Base-by-base conservation (phyloP, 1,140 invertebrate genomes). In the Dinoponera quadriceps region DNA sequence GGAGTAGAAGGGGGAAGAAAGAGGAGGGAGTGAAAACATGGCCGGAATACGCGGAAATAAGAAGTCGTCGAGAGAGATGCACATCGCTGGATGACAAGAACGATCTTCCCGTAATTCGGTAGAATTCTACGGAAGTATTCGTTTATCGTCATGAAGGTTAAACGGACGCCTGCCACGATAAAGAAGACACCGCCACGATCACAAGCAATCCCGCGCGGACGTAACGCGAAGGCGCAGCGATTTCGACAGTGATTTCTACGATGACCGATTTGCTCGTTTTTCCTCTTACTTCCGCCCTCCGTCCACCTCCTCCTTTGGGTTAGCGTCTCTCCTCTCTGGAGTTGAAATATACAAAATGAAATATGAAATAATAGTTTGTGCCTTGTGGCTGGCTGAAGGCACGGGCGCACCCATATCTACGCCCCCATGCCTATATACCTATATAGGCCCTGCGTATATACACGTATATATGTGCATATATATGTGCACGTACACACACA, bases 361-460 rank as follows among this genome's bases (percentile, higher is more conserved):
- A 94, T 92, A 94, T 94, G 91, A 94, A 94, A 94, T 94, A 93
- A 93, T 94, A 92, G 92, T 90, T 91, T 92, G 92, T 93, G 91
- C 92, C 92, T 89, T 89, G 91, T 92, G 92, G 91, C 91, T 93
- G 91, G 91, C 85, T 92, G 87, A 93, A 93, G 93, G 92, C 91
- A 91, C 89, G 92, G 93, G 92, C 93, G 93, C 93, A 94, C 93
- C 93, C 93, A 94, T 93, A 92, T 94, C 92, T 93, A 94, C 92
- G 92, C 93, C 93, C 92, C 93, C 92, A 93, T 94, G 90, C 90
- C 91, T 92, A 91, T 92, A 88, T 92, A 83, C 68, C 80, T 89
- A 82, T 90, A 85, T 83, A 88, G 54, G 16, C 74, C 49, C 20
- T 22, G 18, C 69, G 77, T 55, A 86, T 87, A 74, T 83, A 90